Percentiles rank a stretch among this genome's conserved stretches.
Evolutionary conservation across 2,888 invertebrate genomes (phyloP).

Genomic region (Sarcophaga carnaria): DNA sequence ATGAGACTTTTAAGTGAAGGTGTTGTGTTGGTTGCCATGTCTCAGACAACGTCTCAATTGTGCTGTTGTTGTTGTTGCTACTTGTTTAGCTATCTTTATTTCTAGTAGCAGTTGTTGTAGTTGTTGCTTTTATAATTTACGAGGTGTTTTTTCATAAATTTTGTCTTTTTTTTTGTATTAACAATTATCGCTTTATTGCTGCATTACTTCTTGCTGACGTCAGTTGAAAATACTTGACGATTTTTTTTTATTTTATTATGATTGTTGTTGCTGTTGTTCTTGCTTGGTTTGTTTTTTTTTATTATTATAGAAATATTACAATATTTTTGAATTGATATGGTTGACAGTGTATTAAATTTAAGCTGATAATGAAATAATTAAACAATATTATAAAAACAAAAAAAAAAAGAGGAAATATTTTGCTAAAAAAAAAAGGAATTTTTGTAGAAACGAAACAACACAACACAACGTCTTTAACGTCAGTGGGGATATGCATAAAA

Average conservation of each 20-base stretch:
- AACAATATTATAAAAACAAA: not conserved
- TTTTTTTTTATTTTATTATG: constrained; percentile 10
- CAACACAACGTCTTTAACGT: not conserved
- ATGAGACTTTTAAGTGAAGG: constrained; percentile 39
- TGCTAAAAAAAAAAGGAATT: not conserved
- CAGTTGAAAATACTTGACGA: constrained; percentile 51
- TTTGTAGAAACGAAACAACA: not conserved
- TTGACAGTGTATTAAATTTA: constrained; percentile 11
- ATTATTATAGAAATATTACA: not conserved
- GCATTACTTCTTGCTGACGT: constrained; percentile 55
- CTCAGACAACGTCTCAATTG: constrained; percentile 33
- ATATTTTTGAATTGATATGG: constrained; percentile 6
- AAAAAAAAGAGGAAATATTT: not conserved
- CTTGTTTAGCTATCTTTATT: constrained; percentile 20
- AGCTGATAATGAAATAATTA: constrained; percentile 40
- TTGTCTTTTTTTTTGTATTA: not conserved
- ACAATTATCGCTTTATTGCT: constrained; percentile 47
- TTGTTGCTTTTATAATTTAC: constrained; percentile 21
- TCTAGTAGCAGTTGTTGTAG: constrained; percentile 1
- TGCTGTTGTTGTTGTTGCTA: constrained; percentile 24
- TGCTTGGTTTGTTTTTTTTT: not conserved
- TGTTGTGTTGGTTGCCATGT: constrained; percentile 50
- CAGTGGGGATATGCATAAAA: not conserved
- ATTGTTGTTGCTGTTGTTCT: not conserved
- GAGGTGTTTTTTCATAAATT: constrained; percentile 17